Conservation (phyloP, 2,888 invertebrate species). For the Caenorhabditis uteleia region DNA sequence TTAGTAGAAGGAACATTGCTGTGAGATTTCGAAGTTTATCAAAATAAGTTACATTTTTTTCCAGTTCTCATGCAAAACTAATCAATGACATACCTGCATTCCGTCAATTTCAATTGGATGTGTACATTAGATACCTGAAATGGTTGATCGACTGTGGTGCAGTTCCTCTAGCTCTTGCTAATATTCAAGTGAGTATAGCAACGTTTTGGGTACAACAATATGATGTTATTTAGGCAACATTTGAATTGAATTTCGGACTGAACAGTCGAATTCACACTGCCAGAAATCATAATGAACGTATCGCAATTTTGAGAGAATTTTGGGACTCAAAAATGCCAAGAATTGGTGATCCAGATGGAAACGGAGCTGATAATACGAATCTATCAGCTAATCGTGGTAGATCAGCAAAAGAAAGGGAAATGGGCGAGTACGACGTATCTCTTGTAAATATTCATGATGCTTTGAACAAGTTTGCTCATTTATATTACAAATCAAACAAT, state of each 20-base stretch:
- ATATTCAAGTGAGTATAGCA: conserved; percentile 12
- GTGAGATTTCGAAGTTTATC: neutral
- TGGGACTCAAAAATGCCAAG: conserved; percentile 16
- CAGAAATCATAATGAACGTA: neutral
- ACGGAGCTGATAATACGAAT: conserved; percentile 5
- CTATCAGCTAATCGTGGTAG: neutral
- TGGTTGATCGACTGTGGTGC: conserved; percentile 16
- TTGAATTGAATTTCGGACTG: conserved; percentile 18
- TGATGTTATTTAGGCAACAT: conserved; percentile 5
- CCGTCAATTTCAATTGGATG: conserved; percentile 3
- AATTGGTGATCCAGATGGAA: conserved; percentile 14
- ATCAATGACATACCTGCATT: conserved; percentile 6
- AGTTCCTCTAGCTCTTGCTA: conserved; percentile 7
- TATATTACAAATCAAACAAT: neutral
- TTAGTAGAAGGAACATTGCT: conserved; percentile 3
- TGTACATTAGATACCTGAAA: conserved; percentile 17
- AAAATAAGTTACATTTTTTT: neutral
- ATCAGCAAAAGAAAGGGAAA: neutral
- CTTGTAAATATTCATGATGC: neutral
- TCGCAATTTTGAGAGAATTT: neutral
- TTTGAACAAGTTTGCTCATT: neutral
- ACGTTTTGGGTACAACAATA: neutral
- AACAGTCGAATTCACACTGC: too few species aligned
- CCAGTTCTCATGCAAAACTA: conserved; percentile 4
- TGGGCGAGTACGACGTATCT: neutral